phyloP scores from a whole-genome alignment of 2,888 invertebrate genomes.

The Hyppa rectilinea region DNA sequence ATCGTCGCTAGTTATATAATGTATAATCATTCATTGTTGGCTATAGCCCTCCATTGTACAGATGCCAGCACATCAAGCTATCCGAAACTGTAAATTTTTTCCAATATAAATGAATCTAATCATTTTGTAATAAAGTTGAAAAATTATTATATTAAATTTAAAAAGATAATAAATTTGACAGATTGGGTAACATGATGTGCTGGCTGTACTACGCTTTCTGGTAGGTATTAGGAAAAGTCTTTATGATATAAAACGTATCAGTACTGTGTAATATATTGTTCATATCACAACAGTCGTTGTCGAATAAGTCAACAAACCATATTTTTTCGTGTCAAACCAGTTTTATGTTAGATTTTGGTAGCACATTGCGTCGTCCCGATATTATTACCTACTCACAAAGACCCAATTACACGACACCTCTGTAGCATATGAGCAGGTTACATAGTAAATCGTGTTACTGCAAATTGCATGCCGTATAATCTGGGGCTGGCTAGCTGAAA shows the following conservation, averaged over 20 bases:
- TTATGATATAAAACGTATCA: neutral
- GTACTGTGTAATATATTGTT: neutral
- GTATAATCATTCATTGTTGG: neutral
- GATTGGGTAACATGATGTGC: too few relatives aligned
- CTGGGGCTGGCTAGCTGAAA: neutral
- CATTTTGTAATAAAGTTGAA: too few relatives aligned
- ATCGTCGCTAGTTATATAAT: too few relatives aligned
- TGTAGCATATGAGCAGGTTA: neutral
- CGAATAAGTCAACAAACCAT: neutral
- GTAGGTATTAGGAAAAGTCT: neutral
- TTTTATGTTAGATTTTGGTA: neutral
- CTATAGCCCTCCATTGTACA: neutral
- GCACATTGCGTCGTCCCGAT: constrained; percentile 2
- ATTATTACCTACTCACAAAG: constrained; percentile 12
- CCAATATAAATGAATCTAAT: too few relatives aligned
- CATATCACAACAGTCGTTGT: neutral
- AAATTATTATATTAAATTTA: too few relatives aligned
- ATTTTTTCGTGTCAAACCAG: neutral
- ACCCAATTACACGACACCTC: constrained; percentile 5
- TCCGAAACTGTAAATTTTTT: too few relatives aligned
- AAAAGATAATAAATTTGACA: too few relatives aligned
- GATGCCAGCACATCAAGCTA: too few relatives aligned
- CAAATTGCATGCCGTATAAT: constrained; percentile 29
- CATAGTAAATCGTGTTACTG: constrained; percentile 29
- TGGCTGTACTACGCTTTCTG: neutral